phyloP scores from a whole-genome alignment of 2,888 invertebrate species.

The Chymomyza fuscimana region DNA sequence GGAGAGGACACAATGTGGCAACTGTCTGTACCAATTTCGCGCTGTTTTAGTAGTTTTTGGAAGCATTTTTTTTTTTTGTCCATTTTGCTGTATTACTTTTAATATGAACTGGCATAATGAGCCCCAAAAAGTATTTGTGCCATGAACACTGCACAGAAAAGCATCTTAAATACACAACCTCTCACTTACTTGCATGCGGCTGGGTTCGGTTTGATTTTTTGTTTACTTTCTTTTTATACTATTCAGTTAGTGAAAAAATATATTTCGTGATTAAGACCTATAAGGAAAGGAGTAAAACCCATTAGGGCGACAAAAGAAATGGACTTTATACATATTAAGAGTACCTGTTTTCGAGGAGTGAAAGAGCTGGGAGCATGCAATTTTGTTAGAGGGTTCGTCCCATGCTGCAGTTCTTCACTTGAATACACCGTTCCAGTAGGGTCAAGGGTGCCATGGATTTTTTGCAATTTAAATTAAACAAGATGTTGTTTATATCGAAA shows the following conservation, averaged over 20 bases:
- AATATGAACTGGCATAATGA: constrained; percentile 64
- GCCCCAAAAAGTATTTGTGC: constrained; percentile 18
- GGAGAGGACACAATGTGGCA: neutral
- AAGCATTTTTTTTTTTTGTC: neutral
- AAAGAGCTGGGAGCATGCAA: too few relatives aligned
- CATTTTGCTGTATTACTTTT: constrained; percentile 45
- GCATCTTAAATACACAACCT: neutral
- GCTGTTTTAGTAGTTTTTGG: constrained; percentile 30
- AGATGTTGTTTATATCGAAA: too few relatives aligned
- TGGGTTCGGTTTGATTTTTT: neutral
- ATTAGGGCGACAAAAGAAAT: neutral
- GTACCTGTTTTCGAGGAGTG: too few relatives aligned
- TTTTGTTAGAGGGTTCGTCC: too few relatives aligned
- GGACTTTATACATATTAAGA: too few relatives aligned
- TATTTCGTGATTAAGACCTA: too few relatives aligned
- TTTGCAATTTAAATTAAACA: too few relatives aligned
- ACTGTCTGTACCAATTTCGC: constrained; percentile 32
- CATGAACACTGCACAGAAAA: constrained; percentile 22
- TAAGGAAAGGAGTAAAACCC: too few relatives aligned
- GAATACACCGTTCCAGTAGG: too few relatives aligned
- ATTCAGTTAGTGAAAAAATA: neutral
- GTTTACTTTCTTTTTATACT: neutral
- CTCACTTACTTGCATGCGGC: neutral
- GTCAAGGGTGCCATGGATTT: too few relatives aligned
- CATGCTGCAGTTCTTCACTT: too few relatives aligned